These are phyloP conservation scores for Linnaemya tessellans DNA, from an alignment of 2,888 invertebrate genomes.

Conservation along the genomic window DNA sequence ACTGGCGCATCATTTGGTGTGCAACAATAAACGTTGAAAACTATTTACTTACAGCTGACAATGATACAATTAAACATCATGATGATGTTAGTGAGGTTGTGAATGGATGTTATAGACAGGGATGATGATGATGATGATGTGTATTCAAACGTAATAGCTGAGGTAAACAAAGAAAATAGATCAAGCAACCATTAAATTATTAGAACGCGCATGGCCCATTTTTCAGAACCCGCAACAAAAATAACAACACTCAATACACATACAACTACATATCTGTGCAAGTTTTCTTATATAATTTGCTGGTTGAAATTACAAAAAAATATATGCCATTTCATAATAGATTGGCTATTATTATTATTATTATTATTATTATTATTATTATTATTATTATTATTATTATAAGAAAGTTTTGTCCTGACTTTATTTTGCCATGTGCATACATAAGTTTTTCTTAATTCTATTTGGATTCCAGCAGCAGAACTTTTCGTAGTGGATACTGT, in stretches of 20 bases:
- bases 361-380: too few species aligned
- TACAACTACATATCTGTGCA: conserved; percentile 54
- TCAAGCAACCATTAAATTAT: conserved; percentile 55
- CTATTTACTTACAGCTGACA: conserved; percentile 7
- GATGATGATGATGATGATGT: conserved; percentile 25
- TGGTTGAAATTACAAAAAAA: conserved; percentile 31
- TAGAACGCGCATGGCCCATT: conserved; percentile 68
- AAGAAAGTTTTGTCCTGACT: too few species aligned
- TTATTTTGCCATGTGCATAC: not conserved
- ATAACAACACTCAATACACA: conserved; percentile 30
- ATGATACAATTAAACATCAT: conserved; percentile 42
- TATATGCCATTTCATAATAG: not conserved
- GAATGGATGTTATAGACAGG: conserved; percentile 21
- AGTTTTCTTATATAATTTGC: conserved; percentile 11
- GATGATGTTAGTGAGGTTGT: conserved; percentile 8
- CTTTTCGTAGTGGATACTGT: not conserved
- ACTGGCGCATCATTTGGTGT: not conserved
- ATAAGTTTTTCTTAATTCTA: too few species aligned
- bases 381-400: too few species aligned
- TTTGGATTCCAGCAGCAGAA: too few species aligned
- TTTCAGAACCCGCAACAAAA: conserved; percentile 42
- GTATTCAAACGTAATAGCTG: conserved; percentile 58
- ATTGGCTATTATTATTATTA: not conserved
- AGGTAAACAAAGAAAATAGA: conserved; percentile 64
- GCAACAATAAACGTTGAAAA: conserved; percentile 37